Evolutionary conservation across 2,113 vertebrate genomes (phyloP).

Genomic region (Jacana jacana): DNA sequence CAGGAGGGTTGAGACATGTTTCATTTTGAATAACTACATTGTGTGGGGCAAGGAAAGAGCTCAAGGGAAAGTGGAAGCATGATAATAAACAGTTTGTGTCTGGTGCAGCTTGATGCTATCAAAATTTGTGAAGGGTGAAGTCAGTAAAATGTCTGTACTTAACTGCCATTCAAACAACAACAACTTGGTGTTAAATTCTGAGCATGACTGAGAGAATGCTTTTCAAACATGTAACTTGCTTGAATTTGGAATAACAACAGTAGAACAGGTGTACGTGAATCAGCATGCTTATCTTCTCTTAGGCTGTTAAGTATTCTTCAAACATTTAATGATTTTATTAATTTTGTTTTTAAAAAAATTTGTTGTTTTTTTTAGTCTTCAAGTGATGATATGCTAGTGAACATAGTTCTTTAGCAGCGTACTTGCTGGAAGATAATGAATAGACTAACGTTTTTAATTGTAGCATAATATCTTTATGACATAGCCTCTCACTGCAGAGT

Average conservation of each 20-base stretch:
- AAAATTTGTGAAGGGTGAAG: background rate
- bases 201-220: background rate
- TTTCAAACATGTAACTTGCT: background rate
- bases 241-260: background rate
- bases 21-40: background rate
- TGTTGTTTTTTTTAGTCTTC: background rate
- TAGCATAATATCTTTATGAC: background rate
- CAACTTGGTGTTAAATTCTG: background rate
- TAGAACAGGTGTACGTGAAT: fast-evolving
- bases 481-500: background rate
- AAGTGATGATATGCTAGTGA: background rate
- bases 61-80: slow-evolving; percentile 18
- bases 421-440: background rate
- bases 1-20: background rate
- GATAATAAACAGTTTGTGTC: background rate
- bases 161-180: slow-evolving; percentile 43
- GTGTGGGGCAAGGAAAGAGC: background rate
- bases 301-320: background rate
- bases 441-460: background rate
- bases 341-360: no score
- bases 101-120: background rate
- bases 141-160: background rate
- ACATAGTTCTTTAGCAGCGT: background rate
- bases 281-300: background rate
- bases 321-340: background rate